Evolutionary conservation across 1,140 invertebrate genomes (phyloP).

Genomic region (fruit fly (Drosophila melanogaster)): Release_6_plus_ISO1_MT NT_037436.4:25001-25500

Average conservation of each 20-base stretch:
- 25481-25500: conserved; percentile 73
- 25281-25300: conserved; percentile 36
- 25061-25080: conserved; percentile 1
- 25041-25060: conserved; percentile 18
- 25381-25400: conserved; percentile 75
- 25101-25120: conserved; percentile 78
- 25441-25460: conserved; percentile 80
- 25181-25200: conserved; percentile 71
- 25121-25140: conserved; percentile 72
- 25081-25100: conserved; percentile 67
- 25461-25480: conserved; percentile 64
- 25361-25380: conserved; percentile 78
- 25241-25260: conserved; percentile 64
- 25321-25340: conserved; percentile 14
- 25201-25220: conserved; percentile 71
- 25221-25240: conserved; percentile 70
- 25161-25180: conserved; percentile 78
- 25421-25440: conserved; percentile 73
- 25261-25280: conserved; percentile 62
- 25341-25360: conserved; percentile 62
- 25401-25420: conserved; percentile 75
- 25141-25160: conserved; percentile 77
- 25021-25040: conserved; percentile 8
- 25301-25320: background rate
- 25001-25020: conserved; percentile 48